Conservation (phyloP, 2,888 invertebrate species). For the Embidobia sp. region DNA sequence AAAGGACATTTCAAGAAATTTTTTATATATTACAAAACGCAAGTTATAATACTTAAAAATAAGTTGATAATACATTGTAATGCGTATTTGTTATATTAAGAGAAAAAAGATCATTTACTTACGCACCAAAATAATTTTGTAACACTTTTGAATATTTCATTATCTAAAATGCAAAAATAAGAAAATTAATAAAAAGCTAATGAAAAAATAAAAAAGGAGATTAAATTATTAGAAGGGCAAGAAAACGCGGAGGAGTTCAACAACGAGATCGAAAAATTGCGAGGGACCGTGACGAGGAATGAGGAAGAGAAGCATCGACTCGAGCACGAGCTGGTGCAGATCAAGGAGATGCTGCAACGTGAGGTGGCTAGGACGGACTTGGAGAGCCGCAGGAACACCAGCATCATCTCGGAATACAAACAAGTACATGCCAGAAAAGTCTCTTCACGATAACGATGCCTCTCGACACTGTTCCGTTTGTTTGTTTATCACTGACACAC, state of each 20-base stretch:
- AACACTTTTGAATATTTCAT: no score
- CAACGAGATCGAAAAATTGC: slow-evolving; percentile 84
- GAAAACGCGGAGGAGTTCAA: slow-evolving; percentile 84
- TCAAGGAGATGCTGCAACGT: slow-evolving; percentile 89
- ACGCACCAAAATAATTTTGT: no score
- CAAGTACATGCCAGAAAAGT: slow-evolving; percentile 82
- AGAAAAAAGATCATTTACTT: no score
- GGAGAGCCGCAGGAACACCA: slow-evolving; percentile 88
- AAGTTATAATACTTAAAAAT: no score
- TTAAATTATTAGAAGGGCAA: slow-evolving; percentile 82
- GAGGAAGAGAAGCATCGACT: slow-evolving; percentile 88
- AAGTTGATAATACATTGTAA: no score
- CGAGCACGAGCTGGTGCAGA: slow-evolving; percentile 86
- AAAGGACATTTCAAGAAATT: no score
- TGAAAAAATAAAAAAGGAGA: neutral
- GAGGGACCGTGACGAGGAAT: slow-evolving; percentile 84
- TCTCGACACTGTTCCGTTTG: neutral
- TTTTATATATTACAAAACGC: no score
- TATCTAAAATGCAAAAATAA: no score
- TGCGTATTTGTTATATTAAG: no score
- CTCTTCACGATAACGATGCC: neutral
- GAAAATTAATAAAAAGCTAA: no score
- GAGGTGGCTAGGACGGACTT: slow-evolving; percentile 89
- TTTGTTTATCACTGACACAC: slow-evolving; percentile 29
- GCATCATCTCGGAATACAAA: slow-evolving; percentile 95